Base-by-base conservation (phyloP, 1,140 invertebrate genomes). In the Oscheius sp. region DNA sequence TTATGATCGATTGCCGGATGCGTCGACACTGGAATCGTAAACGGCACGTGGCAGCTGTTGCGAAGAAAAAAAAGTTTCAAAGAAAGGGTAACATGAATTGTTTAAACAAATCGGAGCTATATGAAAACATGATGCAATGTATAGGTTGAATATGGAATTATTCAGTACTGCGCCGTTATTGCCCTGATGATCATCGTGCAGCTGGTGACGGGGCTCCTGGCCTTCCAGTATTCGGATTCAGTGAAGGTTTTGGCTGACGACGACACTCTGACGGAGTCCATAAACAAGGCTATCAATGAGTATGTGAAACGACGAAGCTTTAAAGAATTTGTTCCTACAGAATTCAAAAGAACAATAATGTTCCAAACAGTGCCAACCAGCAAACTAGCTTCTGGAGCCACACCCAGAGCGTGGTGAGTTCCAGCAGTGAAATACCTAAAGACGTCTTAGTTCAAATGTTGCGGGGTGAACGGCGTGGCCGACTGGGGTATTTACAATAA, bases 131-230 rank as follows among this genome's bases (percentile, higher is more conserved):
- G 15, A 15, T 45, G 42, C 18, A 18, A 23, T 23, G 42, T 45
- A 0, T 61, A 61, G n/a, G n/a, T n/a, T 61, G 58, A 61, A 61
- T 61, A 61, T 28, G 38, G 20, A 45, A 13, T 63, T 15, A 68
- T 73, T 32, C 36, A 73, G 71, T 73, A 73, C 20, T 68, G 65
- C 26, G 71, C 45, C 2, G 35, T 73, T 23, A 70, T 73, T 52
- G 71, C 71, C 13, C 20, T 73, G 3, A 68, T 67, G 63, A 69
- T 73, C 38, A 55, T 73, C n/a, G 65, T 73, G 3, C 71, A 73
- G 52, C 65, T 73, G 13, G 55, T 73, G 3, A 45, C 66, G 36
- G 71, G 71, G 23, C 65, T 73, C n/a, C 67, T 73, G 1, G 63
- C 59, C 20, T 73, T 73, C 49, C 68, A 46, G 1, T 73, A 73